Conservation (phyloP, 2,797 vertebrate species). For the Sternotherus odoratus region DNA sequence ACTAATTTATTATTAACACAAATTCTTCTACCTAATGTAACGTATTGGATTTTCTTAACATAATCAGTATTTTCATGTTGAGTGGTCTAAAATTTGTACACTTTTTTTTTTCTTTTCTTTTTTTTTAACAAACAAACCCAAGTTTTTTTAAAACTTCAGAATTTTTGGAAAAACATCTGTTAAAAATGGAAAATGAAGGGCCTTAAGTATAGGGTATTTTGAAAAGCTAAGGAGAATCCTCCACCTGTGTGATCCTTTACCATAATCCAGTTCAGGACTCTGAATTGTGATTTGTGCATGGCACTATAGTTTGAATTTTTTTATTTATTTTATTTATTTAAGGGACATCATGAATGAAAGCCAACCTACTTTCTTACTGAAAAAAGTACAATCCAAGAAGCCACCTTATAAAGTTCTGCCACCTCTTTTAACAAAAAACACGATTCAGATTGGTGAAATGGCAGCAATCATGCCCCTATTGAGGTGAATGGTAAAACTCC, state of each 20-base stretch:
- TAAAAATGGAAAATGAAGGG: not conserved
- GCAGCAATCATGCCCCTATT: accelerated
- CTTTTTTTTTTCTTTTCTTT: no score
- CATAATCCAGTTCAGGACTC: not conserved
- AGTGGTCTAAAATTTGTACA: not conserved
- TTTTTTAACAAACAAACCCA: no score
- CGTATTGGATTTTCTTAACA: no score
- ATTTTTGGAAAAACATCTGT: not conserved
- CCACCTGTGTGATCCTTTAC: not conserved
- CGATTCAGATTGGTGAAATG: accelerated
- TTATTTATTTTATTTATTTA: accelerated
- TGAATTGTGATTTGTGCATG: not conserved
- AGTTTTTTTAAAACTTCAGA: not conserved
- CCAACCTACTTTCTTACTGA: accelerated
- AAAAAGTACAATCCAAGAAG: accelerated
- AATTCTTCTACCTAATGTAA: not conserved
- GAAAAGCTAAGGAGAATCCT: not conserved
- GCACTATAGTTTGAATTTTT: not conserved
- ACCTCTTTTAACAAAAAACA: accelerated
- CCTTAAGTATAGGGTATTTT: not conserved
- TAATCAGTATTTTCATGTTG: not conserved
- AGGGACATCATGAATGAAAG: accelerated
- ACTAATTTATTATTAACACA: not conserved
- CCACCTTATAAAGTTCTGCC: accelerated
- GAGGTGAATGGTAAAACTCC: accelerated